Base-by-base conservation (phyloP, 2,888 invertebrate species). In the Agrochola lychnidis region DNA sequence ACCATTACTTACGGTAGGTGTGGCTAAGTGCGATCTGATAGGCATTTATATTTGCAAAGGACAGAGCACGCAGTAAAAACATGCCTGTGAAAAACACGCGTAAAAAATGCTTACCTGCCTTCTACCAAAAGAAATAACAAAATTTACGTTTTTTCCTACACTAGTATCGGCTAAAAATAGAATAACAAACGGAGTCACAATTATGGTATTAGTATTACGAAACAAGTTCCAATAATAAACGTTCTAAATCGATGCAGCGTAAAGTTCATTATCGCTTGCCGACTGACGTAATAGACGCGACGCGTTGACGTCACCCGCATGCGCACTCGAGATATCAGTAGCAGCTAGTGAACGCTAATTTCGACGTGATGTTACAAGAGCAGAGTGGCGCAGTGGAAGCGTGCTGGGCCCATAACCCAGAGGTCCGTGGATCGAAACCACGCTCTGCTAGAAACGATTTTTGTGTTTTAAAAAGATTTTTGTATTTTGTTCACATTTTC, bases 361-460 rank as follows among this genome's bases (percentile, higher is more conserved):
- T 94, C 92, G 88, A 10, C 45, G 0, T 0, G 0, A 0, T 0
- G 6, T 0, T 0, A 0, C 85, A 92, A 90, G 91, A 98, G 98
- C 98, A 98, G 97, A 98, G 98, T 98, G 98, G 98, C 98, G 98
- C 98, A 98, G 98, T 97, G 98, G 98, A 98, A 97, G 98, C 98
- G 98, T 98, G 98, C 98, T 98, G 98, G 98, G 98, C 98, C 98
- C 98, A 98, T 98, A 98, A 98, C 98, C 98, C 98, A 98, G 98
- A 98, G 98, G 98, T 98, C 98, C 98, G 98, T 98, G 98, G 98
- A 98, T 98, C 98, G 98, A 98, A 98, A 98, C 98, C 98, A 98
- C 97, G 98, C 98, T 97, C 97, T 97, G 97, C 97, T 97, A 97
- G 42, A 70, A 76, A 40, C 5, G 9, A 45, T 84, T 89, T 91